These are phyloP conservation scores for Epinephelus cyanopodus DNA, from an alignment of 2,113 vertebrate genomes.

Conservation along the genomic window DNA sequence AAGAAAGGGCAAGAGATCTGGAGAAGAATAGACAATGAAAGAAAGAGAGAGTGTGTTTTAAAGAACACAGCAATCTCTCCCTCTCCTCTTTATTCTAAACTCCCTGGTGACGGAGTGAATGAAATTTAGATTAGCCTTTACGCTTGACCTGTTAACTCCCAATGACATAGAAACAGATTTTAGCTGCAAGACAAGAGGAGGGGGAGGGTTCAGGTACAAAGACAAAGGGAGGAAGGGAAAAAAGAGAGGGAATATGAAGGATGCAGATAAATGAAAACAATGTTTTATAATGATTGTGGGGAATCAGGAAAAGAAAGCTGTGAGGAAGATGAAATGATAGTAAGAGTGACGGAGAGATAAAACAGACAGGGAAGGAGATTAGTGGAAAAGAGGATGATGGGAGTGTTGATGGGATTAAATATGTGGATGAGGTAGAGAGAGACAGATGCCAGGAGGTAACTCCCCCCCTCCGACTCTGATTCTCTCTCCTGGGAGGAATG, in stretches of 20 bases:
- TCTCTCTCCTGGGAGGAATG: conserved; percentile 13
- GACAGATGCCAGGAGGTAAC: conserved; percentile 41
- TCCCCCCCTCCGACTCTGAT: not conserved
- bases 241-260: not conserved
- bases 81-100: conserved; percentile 51
- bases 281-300: not conserved
- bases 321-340: conserved; percentile 4
- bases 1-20: not conserved
- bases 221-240: not conserved
- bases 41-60: not conserved
- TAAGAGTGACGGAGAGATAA: conserved; percentile 13
- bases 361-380: conserved; percentile 21
- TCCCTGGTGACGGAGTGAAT: conserved; percentile 57
- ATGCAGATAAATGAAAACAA: conserved; percentile 1
- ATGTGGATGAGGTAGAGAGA: conserved; percentile 32
- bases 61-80: conserved; percentile 11
- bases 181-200: conserved; percentile 41
- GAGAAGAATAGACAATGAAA: conserved; percentile 4
- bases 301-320: not conserved
- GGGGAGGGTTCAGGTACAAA: not conserved
- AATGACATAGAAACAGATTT: conserved; percentile 69
- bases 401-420: conserved; percentile 41
- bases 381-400: conserved; percentile 13
- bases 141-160: conserved; percentile 67
- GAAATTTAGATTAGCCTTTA: conserved; percentile 75